Evolutionary conservation across 2,888 invertebrate genomes (phyloP), one percentile per base, ranked within the genome.

Genomic region (Falcaria lacertinaria): DNA sequence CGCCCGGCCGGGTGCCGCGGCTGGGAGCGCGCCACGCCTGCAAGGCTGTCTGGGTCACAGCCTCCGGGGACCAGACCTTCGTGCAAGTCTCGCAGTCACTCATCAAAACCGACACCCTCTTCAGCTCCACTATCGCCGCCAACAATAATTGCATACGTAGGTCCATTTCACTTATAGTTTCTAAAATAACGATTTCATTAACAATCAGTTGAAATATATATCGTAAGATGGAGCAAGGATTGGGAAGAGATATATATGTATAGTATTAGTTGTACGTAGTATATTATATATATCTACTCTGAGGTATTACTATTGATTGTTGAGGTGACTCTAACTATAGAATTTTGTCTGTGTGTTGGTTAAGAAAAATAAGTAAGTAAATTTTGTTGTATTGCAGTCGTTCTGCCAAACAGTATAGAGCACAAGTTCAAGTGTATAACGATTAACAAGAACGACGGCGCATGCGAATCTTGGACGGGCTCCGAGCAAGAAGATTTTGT

Each of bases 21-120:
- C 91, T 97, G 35, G 98, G 98, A 0, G 94, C 96, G 0, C 93
- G 94, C 44, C 93, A 94, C 84, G 96, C 97, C 0, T 93, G 97
- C 56, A 92, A 95, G 62, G 98, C 97, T 0, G 96, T 96, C 0
- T 98, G 97, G 97, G 92, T 98, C 13, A 95, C 96, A 0, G 98
- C 98, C 3, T 96, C 96, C n/a, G 98, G 97, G 0, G 98, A 99
- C 87, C 96, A 97, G 81, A 99, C 98, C 1, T 97, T 96, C 72
- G 91, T 98, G 39, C 96, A 96, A 78, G 93, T 98, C 42, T 97
- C 98, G 56, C 97, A 98, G 78, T 94, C 95, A 1, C 90, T 97
- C n/a, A 96, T 98, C 51, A 98, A 97, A 76, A 94, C 96, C 0
- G 94, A 96, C 54, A 96, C 95, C 65, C 90, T 98, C 45, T 93